Conservation (phyloP, 1,140 invertebrate species). For the Saccostrea echinata region DNA sequence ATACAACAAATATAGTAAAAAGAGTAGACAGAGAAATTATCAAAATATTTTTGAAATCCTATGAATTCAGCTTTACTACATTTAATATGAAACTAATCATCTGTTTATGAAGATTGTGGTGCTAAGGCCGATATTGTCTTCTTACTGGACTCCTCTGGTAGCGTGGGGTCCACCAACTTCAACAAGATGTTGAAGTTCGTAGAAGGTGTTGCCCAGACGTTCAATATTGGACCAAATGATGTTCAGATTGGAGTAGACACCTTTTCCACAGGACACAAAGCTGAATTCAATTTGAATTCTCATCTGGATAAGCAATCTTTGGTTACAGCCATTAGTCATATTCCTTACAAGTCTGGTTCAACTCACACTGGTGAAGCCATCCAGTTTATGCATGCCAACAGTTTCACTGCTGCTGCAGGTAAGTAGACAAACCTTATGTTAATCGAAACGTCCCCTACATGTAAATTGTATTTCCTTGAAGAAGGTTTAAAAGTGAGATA, state of each 20-base stretch:
- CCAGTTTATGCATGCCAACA: constrained; percentile 45
- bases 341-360: constrained; percentile 60
- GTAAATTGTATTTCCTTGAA: not conserved
- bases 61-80: not conserved
- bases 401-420: constrained; percentile 56
- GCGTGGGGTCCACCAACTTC: constrained; percentile 67
- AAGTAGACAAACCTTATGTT: not conserved
- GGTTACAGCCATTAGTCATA: constrained; percentile 56
- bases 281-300: constrained; percentile 64
- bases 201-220: constrained; percentile 59
- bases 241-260: constrained; percentile 69
- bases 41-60: not conserved
- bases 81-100: not conserved
- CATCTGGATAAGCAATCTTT: constrained; percentile 59
- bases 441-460: not conserved
- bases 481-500: not conserved
- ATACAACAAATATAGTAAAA: not conserved
- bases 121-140: constrained; percentile 71
- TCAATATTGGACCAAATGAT: constrained; percentile 66
- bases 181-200: constrained; percentile 69
- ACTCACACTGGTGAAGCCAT: constrained; percentile 63
- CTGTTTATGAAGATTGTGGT: constrained; percentile 62
- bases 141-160: constrained; percentile 69
- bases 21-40: not conserved
- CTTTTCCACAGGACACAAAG: constrained; percentile 63